Evolutionary conservation across 1,140 invertebrate species (phyloP).

Genomic region (Contarinia nasturtii): DNA sequence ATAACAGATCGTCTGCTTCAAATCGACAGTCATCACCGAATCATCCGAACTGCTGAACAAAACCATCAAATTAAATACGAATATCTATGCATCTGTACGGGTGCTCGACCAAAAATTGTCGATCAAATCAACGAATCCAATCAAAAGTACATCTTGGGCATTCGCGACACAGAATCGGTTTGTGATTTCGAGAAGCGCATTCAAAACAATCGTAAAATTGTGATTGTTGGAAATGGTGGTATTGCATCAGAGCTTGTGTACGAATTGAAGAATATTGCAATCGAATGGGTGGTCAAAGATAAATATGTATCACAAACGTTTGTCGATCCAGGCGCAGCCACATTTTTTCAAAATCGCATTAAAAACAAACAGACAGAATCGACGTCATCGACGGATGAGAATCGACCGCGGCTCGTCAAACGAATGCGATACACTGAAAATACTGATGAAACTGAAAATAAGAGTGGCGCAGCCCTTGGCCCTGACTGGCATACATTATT

Average conservation of each 20-base stretch:
- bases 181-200: constrained; percentile 55
- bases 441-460: constrained; percentile 21
- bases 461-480: constrained; percentile 68
- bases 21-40: constrained; percentile 30
- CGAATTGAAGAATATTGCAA: constrained; percentile 63
- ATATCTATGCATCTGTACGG: constrained; percentile 79
- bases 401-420: constrained; percentile 24
- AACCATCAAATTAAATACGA: constrained; percentile 41
- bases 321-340: constrained; percentile 84
- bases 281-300: constrained; percentile 90
- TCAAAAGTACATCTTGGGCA: constrained; percentile 57
- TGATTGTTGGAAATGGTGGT: constrained; percentile 90
- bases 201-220: constrained; percentile 41
- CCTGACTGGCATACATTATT: constrained; percentile 81
- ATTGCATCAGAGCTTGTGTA: constrained; percentile 92
- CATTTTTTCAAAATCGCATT: constrained; percentile 58
- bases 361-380: constrained; percentile 16
- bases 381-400: constrained; percentile 10
- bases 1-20: constrained; percentile 42
- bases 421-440: constrained; percentile 48
- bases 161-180: constrained; percentile 91
- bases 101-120: constrained; percentile 66
- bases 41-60: constrained; percentile 29
- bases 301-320: constrained; percentile 81
- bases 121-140: constrained; percentile 26